Conservation (phyloP, 2,888 invertebrate genomes). For the Lepidochrysops patricia region DNA sequence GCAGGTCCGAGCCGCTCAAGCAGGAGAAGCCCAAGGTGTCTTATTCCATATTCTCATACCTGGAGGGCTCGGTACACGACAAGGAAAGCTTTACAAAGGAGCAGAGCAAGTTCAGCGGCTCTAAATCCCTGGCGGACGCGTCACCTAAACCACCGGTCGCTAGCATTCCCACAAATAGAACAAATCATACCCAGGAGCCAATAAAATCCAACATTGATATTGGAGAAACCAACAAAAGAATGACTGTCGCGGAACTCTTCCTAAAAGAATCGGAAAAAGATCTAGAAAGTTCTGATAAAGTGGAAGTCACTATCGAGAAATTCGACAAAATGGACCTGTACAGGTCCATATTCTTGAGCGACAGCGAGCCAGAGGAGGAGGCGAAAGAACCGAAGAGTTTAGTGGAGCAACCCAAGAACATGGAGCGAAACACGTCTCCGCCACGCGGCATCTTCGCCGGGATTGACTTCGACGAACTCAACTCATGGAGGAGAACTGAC, state of each 20-base stretch:
- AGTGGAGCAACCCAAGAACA: conserved; percentile 64
- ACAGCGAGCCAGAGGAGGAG: conserved; percentile 73
- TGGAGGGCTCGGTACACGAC: conserved; percentile 76
- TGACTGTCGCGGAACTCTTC: conserved; percentile 65
- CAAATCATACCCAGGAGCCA: background rate
- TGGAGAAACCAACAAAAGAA: conserved; percentile 41
- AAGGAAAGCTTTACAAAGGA: conserved; percentile 71
- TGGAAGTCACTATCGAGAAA: conserved; percentile 58
- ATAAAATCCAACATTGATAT: conserved; percentile 17
- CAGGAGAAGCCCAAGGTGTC: conserved; percentile 76
- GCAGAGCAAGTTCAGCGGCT: conserved; percentile 58
- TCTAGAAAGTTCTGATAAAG: conserved; percentile 36
- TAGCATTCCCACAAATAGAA: background rate
- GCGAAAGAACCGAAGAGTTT: conserved; percentile 30
- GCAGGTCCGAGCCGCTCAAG: conserved; percentile 54
- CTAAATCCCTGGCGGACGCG: conserved; percentile 41
- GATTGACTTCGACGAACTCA: conserved; percentile 75
- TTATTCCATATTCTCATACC: conserved; percentile 85
- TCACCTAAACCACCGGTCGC: background rate
- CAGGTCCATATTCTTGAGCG: conserved; percentile 90
- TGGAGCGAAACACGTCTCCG: conserved; percentile 78
- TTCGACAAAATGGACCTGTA: conserved; percentile 83
- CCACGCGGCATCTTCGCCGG: conserved; percentile 82
- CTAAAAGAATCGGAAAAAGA: conserved; percentile 59
- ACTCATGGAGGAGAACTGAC: conserved; percentile 53